These are phyloP conservation scores for Ophioninae sp. DNA, from an alignment of 2,888 invertebrate species.

Conservation along the genomic window DNA sequence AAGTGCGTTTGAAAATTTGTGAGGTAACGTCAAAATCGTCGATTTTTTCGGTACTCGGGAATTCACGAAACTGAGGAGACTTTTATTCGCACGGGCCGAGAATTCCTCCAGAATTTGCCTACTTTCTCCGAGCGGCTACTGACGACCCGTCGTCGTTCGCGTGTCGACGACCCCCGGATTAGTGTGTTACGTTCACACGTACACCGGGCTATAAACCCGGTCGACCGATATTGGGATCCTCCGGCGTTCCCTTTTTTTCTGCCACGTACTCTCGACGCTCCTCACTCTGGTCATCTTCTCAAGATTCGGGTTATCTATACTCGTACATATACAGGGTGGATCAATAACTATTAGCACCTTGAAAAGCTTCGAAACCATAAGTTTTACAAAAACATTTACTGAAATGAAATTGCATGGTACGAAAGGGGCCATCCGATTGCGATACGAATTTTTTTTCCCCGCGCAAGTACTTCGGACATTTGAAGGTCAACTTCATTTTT, in stretches of 20 bases:
- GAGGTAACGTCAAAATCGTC: too few relatives aligned
- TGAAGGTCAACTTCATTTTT: too few relatives aligned
- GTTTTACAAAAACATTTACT: too few relatives aligned
- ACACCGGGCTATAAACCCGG: not conserved
- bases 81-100: slow-evolving; percentile 1
- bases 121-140: slow-evolving; percentile 55
- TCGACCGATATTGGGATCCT: not conserved
- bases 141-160: not conserved
- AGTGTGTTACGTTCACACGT: not conserved
- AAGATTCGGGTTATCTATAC: not conserved
- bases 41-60: not conserved
- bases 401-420: too few relatives aligned
- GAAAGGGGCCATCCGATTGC: too few relatives aligned
- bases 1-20: not conserved
- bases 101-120: slow-evolving; percentile 59
- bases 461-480: too few relatives aligned
- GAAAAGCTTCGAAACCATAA: too few relatives aligned
- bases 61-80: slow-evolving; percentile 19
- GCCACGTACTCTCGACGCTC: not conserved
- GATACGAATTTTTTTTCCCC: too few relatives aligned
- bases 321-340: not conserved
- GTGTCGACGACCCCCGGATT: slow-evolving; percentile 22
- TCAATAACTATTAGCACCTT: too few relatives aligned
- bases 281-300: not conserved
- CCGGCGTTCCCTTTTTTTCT: not conserved